phyloP scores from a whole-genome alignment of 92 coral and sea anemone species.

The Zoanthus sansibaricus region DNA sequence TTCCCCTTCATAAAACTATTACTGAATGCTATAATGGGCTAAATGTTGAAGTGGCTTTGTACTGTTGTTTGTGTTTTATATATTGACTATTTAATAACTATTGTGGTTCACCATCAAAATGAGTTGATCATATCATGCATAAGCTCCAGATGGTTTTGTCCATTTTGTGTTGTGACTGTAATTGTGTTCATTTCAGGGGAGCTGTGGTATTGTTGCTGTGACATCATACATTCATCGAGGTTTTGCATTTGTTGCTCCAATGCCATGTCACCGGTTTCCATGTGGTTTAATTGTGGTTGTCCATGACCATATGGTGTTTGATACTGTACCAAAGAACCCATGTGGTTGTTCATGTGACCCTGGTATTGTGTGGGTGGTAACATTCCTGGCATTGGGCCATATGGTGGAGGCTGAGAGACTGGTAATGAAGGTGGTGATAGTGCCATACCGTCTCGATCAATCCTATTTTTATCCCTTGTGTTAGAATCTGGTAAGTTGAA shows the following conservation, averaged over 20 bases:
- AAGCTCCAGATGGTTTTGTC: constrained; percentile 99
- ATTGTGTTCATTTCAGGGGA: constrained; percentile 91
- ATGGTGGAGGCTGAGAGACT: constrained; percentile 89
- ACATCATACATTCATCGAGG: constrained; percentile 89
- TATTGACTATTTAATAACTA: not conserved
- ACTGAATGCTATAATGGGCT: not conserved
- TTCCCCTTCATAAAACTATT: too few species aligned
- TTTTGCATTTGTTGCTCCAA: constrained; percentile 86
- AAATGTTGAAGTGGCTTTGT: constrained; percentile 14
- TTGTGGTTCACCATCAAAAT: constrained; percentile 62
- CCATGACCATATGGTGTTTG: constrained; percentile 70
- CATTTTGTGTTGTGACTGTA: constrained; percentile 85
- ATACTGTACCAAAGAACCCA: constrained; percentile 87
- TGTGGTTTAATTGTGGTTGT: constrained; percentile 86
- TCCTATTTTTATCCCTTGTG: constrained; percentile 86
- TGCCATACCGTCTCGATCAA: constrained; percentile 77
- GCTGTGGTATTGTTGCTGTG: constrained; percentile 80
- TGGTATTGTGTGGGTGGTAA: constrained; percentile 89
- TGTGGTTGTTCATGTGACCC: constrained; percentile 82
- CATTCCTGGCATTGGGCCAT: constrained; percentile 74
- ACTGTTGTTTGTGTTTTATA: not conserved
- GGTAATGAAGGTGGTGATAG: constrained; percentile 85
- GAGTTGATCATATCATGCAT: constrained; percentile 99
- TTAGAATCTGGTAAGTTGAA: constrained; percentile 69
- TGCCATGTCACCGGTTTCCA: constrained; percentile 82